phyloP scores from a whole-genome alignment of 2,888 invertebrate genomes.

The Ceraclea dissimilis region DNA sequence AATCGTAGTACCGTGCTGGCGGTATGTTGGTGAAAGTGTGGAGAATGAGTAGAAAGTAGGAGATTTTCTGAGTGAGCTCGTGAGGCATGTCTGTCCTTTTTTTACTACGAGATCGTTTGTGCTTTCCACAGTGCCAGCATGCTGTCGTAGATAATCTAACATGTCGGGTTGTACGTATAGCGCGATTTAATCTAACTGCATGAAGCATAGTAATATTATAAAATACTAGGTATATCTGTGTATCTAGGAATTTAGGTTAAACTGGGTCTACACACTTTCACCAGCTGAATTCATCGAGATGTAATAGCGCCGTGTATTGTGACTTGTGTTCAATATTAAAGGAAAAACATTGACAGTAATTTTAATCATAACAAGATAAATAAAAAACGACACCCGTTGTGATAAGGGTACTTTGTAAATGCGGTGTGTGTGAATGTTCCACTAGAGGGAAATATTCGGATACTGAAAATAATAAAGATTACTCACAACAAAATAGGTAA shows the following conservation, averaged over 20 bases:
- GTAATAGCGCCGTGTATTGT: too few species aligned
- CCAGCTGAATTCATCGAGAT: constrained; percentile 2
- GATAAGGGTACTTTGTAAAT: too few species aligned
- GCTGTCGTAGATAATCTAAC: constrained; percentile 2
- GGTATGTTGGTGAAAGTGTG: neutral
- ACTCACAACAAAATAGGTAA: too few species aligned
- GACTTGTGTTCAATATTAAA: too few species aligned
- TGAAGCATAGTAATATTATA: constrained; percentile 7
- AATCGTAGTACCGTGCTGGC: neutral
- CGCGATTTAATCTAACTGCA: constrained; percentile 9
- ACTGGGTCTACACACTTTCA: constrained; percentile 2
- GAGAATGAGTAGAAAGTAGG: neutral
- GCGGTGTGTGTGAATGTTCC: too few species aligned
- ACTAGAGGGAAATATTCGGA: too few species aligned
- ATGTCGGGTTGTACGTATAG: constrained; percentile 5
- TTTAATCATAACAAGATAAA: too few species aligned
- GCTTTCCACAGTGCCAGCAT: neutral
- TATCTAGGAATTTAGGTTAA: constrained; percentile 18
- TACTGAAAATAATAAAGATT: too few species aligned
- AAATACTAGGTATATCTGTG: constrained; percentile 13
- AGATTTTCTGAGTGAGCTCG: neutral
- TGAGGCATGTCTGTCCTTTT: neutral
- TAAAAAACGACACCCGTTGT: too few species aligned
- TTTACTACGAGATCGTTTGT: neutral
- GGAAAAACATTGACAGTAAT: too few species aligned